Evolutionary conservation across 2,797 vertebrate species (phyloP), one percentile per base, ranked within the genome.

Genomic region (Ceryle rudis): DNA sequence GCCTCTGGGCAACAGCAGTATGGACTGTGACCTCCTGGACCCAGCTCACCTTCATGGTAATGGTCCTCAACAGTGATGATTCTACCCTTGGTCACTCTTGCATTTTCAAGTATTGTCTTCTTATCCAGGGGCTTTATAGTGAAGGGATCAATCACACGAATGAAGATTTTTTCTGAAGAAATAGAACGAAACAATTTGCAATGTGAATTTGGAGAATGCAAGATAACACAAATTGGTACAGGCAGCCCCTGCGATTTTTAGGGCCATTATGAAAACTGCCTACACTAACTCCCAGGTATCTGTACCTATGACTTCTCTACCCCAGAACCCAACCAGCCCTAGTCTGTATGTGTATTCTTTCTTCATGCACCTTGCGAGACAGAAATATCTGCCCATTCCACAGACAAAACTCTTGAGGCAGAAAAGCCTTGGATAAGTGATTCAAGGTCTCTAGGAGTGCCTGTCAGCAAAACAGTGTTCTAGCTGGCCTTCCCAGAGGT

Each of bases 11-110:
- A 57, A 26, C n/a, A 55, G n/a, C 33, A 13, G 12, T 28, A 22
- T 33, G 55, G 7, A 8, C 22, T 64, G 13, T 67, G 41, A 81
- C 28, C 16, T 33, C 31, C 44, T 12, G 14, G 31, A 51, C 14
- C 13, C 37, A 12, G 25, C 96, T 84, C 95, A 99, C 99, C 99
- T 98, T 99, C 99, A 11, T 98, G 98, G 96, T 99, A 99, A 96
- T 99, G 99, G 94, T 99, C 99, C 94, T 99, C 99, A 95, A 99
- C 99, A 0, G 99, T 99, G 95, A 99, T 97, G 97, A 99, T 98
- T 74, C 99, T 98, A 93, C 99, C 99, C 92, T 99, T 99, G 89
- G 99, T 99, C 12, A 97, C 98, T 42, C 98, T 98, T 46, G 99
- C 98, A 52, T 97, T 98, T 91, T 99, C 99, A 7, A 99, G 98